Evolutionary conservation across 2,888 invertebrate species (phyloP), one percentile per base, ranked within the genome.

Genomic region (Sialis lutaria): DNA sequence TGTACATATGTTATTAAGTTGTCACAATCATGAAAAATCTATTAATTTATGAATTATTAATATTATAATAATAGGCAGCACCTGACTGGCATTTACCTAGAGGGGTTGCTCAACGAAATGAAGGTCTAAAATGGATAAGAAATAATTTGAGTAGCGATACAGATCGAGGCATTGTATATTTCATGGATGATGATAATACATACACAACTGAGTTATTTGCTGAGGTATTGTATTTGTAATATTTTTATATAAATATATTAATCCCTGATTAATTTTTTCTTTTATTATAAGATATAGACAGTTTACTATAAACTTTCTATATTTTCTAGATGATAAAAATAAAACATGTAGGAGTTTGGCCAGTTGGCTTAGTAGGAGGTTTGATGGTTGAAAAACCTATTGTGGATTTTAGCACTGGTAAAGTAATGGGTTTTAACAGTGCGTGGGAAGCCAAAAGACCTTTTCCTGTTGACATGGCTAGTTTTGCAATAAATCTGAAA

Each of bases 401-500:
- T 8, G 74, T 95, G 4, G 70, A 78, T 59, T 67, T 69, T 3
- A 64, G 72, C 50, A 79, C 67, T 44, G 74, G 72, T 35, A 72
- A 69, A 57, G 75, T 82, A 5, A 63, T 62, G 8, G 75, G 76
- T 8, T 85, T 77, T 62, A 75, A 74, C 55, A 81, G 83, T 1
- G 84, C 79, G 1, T 97, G 92, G 89, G 83, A 85, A 57, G 85
- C 92, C 0, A 81, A 89, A 55, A 70, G 97, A 50, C 83, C 87
- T 0, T 98, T 96, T 69, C 93, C 97, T 1, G 79, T 95, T 35
- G 97, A 98, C 60, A 98, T 98, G 97, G 97, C 97, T 1, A 95
- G 91, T 0, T 96, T 95, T 60, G 92, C 87, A 6, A 81, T 93
- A 39, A 89, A 88, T 60, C 67, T 87, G 2, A 76, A 79, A 12